Evolutionary conservation across 35 echinoderm and acorn worm species (phyloP).

Genomic region (Strongylocentrotus purpuratus): DNA sequence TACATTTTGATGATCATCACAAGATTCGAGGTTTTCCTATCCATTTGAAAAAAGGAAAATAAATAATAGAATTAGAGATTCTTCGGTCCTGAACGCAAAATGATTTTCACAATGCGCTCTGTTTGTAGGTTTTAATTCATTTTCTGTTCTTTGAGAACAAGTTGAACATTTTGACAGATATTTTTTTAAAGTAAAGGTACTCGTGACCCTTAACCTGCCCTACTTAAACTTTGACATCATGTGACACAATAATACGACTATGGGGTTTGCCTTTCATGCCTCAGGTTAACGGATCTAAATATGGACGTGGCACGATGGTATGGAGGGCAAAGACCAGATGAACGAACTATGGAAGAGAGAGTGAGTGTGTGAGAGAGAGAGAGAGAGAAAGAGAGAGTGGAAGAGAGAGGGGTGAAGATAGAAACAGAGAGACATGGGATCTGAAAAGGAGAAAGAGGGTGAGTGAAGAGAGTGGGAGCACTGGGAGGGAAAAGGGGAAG

Average conservation of each 20-base stretch:
- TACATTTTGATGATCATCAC: too few species aligned
- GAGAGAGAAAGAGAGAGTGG: too few species aligned
- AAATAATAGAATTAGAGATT: too few species aligned
- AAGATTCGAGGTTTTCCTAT: too few species aligned
- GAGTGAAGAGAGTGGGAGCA: too few species aligned
- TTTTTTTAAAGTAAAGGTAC: neutral
- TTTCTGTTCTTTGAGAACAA: too few species aligned
- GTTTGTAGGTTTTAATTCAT: too few species aligned
- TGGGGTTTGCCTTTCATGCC: neutral
- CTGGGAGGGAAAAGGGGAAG: too few species aligned
- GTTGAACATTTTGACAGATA: too few species aligned
- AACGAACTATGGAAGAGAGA: neutral
- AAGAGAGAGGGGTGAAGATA: neutral
- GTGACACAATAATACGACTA: constrained; percentile 6
- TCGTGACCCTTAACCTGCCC: neutral
- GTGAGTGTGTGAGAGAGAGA: neutral
- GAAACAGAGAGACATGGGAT: neutral
- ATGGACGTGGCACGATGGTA: neutral
- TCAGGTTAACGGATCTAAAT: neutral
- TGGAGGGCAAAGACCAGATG: neutral
- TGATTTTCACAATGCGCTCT: too few species aligned
- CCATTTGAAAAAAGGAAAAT: too few species aligned
- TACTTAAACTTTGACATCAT: neutral
- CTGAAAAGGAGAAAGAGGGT: neutral
- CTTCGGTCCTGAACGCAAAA: too few species aligned